Base-by-base conservation (phyloP, 2,888 invertebrate genomes). In the Abscondita cerata region DNA sequence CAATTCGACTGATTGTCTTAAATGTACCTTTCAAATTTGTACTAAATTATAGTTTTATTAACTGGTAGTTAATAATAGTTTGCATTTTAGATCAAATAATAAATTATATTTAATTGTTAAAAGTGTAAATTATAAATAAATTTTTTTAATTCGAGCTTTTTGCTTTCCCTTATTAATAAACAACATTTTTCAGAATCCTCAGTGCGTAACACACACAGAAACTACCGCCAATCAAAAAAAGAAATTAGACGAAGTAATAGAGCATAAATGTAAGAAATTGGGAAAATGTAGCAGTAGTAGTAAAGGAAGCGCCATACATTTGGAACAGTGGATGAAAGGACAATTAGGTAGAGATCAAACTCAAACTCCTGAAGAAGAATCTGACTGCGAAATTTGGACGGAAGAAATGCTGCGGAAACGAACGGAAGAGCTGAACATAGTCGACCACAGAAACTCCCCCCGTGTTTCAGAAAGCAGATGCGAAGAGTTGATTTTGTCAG, bases 241-340 rank as follows among this genome's bases (percentile, higher is more conserved):
- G 73, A n/a, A n/a, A n/a, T 81, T 86, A 63, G 85, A 86, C 71
- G 83, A 86, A 73, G 76, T 86, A 64, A 87, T 87, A 67, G 87
- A 87, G 73, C 85, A 86, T 75, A 86, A 87, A 73, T 87, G 87
- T 76, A 85, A 86, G 68, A 84, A 85, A 63, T 78, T 87, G 63
- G 86, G 85, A 67, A 87, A 87, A 76, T 83, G 82, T 51, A 85
- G 85, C 68, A 85, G 86, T 50, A 83, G 85, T 36, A 87, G 88
- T 72, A 88, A 87, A 76, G 89, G 89, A 12, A 90, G 89, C 57
- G 90, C 90, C 0, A 78, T 90, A 50, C 91, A 91, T 72, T 81
- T 92, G 67, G 90, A 91, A 67, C 87, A 90, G 72, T 92, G 92
- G 92, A 91, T 92, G 89, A 90, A 89, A 60, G 89, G 90, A 2